phyloP scores from a whole-genome alignment of 2,888 invertebrate genomes.

The Argyresthia albistria region DNA sequence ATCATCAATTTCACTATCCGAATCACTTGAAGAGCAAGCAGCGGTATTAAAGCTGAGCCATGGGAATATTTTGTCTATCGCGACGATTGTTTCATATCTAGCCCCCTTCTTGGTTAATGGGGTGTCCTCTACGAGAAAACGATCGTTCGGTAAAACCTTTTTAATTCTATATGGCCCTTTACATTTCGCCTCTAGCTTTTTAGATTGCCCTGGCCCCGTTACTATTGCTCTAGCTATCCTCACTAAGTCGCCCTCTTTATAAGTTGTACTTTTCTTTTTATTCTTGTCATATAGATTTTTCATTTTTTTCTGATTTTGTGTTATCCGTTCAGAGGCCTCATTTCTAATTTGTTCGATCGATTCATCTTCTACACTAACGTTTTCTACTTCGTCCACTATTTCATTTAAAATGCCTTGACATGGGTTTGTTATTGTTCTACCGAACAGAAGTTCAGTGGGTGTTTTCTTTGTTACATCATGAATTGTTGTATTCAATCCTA shows the following conservation, averaged over 20 bases:
- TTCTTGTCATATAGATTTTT: slow-evolving; percentile 8
- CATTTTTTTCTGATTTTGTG: slow-evolving; percentile 4
- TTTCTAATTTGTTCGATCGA: slow-evolving; percentile 5
- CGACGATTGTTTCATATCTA: slow-evolving; percentile 13
- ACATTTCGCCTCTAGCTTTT: slow-evolving; percentile 7
- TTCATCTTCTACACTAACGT: slow-evolving; percentile 1
- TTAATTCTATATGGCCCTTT: slow-evolving; percentile 13
- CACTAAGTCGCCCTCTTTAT: slow-evolving; percentile 7
- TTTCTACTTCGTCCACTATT: slow-evolving; percentile 2
- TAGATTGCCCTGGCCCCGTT: background rate
- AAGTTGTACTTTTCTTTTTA: slow-evolving; percentile 4
- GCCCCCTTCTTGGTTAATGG: slow-evolving; percentile 14
- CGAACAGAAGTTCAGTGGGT: slow-evolving; percentile 21
- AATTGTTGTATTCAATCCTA: slow-evolving; percentile 11
- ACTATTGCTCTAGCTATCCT: slow-evolving; percentile 1
- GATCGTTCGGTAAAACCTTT: slow-evolving; percentile 16
- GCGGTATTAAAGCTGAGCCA: slow-evolving; percentile 13
- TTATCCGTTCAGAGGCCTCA: background rate
- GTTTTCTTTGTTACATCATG: slow-evolving; percentile 8
- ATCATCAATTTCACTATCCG: no score
- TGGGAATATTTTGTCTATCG: slow-evolving; percentile 18
- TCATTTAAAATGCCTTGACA: slow-evolving; percentile 7
- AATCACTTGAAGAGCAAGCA: background rate
- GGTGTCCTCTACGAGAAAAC: slow-evolving; percentile 18
- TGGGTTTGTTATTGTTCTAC: slow-evolving; percentile 9